phyloP scores from a whole-genome alignment of 2,113 vertebrate species.

The Abramis brama region DNA sequence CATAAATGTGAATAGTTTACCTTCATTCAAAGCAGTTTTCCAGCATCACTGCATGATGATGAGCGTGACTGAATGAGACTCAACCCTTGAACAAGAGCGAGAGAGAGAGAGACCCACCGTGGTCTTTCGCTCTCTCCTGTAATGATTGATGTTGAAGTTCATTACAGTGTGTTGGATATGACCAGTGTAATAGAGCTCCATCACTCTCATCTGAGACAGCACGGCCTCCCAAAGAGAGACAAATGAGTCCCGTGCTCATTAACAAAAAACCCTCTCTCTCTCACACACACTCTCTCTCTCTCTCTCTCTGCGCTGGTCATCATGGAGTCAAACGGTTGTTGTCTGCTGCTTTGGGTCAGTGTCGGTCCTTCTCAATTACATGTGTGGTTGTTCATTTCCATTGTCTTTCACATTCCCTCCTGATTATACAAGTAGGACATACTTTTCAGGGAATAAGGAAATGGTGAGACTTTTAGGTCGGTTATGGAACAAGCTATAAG shows the following conservation, averaged over 20 bases:
- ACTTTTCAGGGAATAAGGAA: background rate
- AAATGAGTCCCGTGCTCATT: conserved; percentile 69
- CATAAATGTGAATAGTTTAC: background rate
- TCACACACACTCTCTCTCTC: conserved; percentile 1
- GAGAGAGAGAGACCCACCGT: conserved; percentile 26
- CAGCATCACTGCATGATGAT: background rate
- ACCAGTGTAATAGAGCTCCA: conserved; percentile 73
- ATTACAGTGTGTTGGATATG: conserved; percentile 73
- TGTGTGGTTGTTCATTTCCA: background rate
- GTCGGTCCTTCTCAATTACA: background rate
- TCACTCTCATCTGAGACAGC: conserved; percentile 73
- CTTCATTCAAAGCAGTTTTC: background rate
- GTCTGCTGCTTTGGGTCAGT: conserved; percentile 5
- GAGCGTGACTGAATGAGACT: conserved; percentile 18
- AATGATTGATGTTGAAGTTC: conserved; percentile 73
- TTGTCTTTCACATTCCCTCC: background rate
- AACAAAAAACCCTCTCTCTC: conserved; percentile 58
- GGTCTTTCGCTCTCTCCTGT: conserved; percentile 9
- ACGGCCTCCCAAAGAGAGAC: conserved; percentile 74
- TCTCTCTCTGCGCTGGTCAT: conserved; percentile 36
- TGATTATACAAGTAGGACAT: background rate
- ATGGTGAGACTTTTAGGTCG: background rate
- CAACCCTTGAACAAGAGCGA: conserved; percentile 27
- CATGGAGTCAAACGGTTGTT: background rate
- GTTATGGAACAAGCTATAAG: background rate